Evolutionary conservation across 2,888 invertebrate genomes (phyloP).

Genomic region (Hetaerina titia): DNA sequence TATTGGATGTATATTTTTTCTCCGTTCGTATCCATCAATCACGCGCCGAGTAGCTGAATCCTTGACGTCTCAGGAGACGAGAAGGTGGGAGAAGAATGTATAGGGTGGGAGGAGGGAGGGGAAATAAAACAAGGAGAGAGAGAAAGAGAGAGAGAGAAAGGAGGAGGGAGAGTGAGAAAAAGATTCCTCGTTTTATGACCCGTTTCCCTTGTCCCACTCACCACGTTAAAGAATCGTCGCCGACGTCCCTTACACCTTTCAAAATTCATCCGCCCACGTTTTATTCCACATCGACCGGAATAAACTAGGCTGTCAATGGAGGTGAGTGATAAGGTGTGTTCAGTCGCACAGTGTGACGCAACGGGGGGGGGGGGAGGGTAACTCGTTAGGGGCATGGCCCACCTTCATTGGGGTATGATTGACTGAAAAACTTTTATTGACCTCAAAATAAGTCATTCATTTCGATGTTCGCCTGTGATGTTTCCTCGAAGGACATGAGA

Average conservation of each 20-base stretch:
- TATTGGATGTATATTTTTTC: background rate
- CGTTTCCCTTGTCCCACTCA: background rate
- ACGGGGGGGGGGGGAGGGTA: background rate
- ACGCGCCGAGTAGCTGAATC: background rate
- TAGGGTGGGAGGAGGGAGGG: background rate
- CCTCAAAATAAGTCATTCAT: constrained; percentile 34
- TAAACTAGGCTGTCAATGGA: constrained; percentile 19
- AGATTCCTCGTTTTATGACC: constrained; percentile 5
- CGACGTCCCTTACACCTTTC: background rate
- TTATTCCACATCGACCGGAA: background rate
- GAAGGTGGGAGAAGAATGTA: background rate
- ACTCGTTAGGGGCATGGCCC: background rate
- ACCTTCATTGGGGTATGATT: constrained; percentile 4
- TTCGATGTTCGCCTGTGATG: background rate
- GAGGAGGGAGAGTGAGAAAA: background rate
- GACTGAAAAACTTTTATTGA: background rate
- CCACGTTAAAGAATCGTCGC: background rate
- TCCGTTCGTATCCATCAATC: background rate
- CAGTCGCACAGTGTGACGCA: background rate
- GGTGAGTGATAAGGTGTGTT: background rate
- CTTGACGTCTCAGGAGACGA: background rate
- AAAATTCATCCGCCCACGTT: constrained; percentile 18
- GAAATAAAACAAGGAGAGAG: background rate
- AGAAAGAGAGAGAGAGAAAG: background rate
- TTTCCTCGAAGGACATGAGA: background rate